Conservation (phyloP, 2,888 invertebrate species). For the Drosophila bunnanda region DNA sequence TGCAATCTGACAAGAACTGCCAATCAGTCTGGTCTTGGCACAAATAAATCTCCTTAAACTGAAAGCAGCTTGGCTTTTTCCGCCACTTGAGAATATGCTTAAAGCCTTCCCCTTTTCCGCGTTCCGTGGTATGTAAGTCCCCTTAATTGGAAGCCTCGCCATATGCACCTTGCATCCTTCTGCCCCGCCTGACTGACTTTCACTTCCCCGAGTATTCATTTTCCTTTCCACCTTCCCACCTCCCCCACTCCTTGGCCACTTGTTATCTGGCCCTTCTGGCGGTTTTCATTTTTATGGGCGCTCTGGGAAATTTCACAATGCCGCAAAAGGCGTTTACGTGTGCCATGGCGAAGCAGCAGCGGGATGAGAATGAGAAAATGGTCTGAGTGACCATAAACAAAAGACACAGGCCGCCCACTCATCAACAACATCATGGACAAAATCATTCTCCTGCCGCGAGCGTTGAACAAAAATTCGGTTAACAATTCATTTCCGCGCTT, state of each 20-base stretch:
- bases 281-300: constrained; percentile 71
- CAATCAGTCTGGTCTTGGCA: not conserved
- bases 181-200: constrained; percentile 16
- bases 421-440: constrained; percentile 39
- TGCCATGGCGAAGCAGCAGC: constrained; percentile 2
- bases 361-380: constrained; percentile 7
- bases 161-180: constrained; percentile 37
- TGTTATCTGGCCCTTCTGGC: constrained; percentile 44
- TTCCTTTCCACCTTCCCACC: not conserved
- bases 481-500: constrained; percentile 80
- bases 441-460: constrained; percentile 3
- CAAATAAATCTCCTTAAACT: constrained; percentile 3
- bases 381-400: constrained; percentile 69
- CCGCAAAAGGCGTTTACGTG: constrained; percentile 60
- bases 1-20: not conserved
- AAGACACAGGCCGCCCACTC: constrained; percentile 60
- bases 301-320: constrained; percentile 76
- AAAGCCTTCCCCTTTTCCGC: constrained; percentile 1
- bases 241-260: constrained; percentile 6
- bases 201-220: constrained; percentile 10
- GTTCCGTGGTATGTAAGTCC: constrained; percentile 1
- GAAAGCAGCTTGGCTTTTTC: constrained; percentile 6
- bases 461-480: constrained; percentile 47
- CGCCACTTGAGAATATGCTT: constrained; percentile 4
- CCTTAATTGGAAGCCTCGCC: constrained; percentile 18